phyloP scores from a whole-genome alignment of 2,797 vertebrate species.

The Bradypodion pumilum region DNA sequence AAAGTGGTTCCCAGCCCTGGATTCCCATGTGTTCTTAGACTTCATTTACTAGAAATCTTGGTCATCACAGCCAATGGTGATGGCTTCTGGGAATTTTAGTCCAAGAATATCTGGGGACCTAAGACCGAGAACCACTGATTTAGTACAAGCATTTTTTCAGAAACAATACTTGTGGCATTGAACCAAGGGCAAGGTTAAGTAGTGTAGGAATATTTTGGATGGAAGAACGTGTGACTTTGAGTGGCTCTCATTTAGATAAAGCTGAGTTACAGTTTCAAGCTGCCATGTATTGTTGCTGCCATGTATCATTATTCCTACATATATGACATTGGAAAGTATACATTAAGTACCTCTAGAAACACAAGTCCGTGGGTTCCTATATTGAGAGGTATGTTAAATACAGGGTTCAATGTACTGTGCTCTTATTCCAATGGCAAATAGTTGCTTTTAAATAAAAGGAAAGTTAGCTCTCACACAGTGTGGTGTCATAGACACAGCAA shows the following conservation, averaged over 20 bases:
- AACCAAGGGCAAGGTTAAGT: constrained; percentile 1
- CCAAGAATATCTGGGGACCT: too few species aligned
- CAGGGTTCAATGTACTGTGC: background rate
- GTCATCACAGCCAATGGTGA: too few species aligned
- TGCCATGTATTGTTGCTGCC: background rate
- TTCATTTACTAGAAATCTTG: too few species aligned
- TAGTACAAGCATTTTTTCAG: background rate
- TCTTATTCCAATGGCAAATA: background rate
- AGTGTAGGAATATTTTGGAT: background rate
- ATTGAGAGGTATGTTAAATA: background rate
- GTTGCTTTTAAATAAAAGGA: background rate
- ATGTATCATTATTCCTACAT: background rate
- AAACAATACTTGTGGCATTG: constrained; percentile 5
- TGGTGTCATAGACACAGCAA: too few species aligned
- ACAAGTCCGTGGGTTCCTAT: background rate
- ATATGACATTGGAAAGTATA: too few species aligned
- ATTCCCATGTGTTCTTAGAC: too few species aligned
- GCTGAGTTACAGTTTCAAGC: background rate
- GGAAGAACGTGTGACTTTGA: background rate
- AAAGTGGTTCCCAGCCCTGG: too few species aligned
- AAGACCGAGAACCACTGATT: too few species aligned
- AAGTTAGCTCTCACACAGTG: background rate
- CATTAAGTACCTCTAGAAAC: too few species aligned
- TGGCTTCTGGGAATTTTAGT: too few species aligned
- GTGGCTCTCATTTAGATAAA: background rate